A percentile compares a stretch with the other conserved stretches of the same genome.
Evolutionary conservation across 1,140 invertebrate genomes (phyloP).

Genomic region (Habropoda laboriosa): DNA sequence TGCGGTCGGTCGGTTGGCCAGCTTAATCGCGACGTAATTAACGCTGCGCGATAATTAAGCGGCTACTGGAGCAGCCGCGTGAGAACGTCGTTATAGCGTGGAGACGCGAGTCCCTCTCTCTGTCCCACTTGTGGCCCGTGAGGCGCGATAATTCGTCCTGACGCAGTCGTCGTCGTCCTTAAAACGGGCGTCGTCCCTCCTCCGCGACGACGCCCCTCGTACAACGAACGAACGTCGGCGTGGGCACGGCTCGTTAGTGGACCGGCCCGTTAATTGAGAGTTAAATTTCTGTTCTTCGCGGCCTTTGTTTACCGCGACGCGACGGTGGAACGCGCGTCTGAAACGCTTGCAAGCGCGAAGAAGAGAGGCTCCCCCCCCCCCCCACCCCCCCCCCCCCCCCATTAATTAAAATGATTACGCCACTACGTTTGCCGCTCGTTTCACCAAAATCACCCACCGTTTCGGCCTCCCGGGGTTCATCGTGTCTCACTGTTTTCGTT

Average conservation of each 20-base stretch:
- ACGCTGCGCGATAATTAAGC: constrained; percentile 54
- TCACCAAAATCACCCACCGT: no score
- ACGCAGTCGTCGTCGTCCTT: constrained; percentile 20
- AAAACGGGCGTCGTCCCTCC: not conserved
- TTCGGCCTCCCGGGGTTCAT: no score
- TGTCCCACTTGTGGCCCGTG: not conserved
- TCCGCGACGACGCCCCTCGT: constrained; percentile 4
- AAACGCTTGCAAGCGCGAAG: not conserved
- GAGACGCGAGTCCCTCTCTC: constrained; percentile 10
- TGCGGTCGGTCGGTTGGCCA: constrained; percentile 1
- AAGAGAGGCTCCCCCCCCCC: no score
- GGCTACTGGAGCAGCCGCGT: constrained; percentile 26
- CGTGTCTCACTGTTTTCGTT: not conserved
- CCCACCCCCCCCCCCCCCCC: no score
- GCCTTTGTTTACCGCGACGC: constrained; percentile 1
- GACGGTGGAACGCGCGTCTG: not conserved
- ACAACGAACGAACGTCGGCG: constrained; percentile 14
- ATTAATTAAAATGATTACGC: constrained; percentile 38
- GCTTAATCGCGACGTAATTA: constrained; percentile 57
- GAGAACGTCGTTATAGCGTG: constrained; percentile 25
- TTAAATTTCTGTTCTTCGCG: constrained; percentile 30
- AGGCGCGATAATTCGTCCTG: constrained; percentile 40
- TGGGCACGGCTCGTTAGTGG: constrained; percentile 34
- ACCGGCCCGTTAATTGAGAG: constrained; percentile 40
- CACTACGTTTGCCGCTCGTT: not conserved